Evolutionary conservation across 2,113 vertebrate species (phyloP).

Genomic region (Castor canadensis): DNA sequence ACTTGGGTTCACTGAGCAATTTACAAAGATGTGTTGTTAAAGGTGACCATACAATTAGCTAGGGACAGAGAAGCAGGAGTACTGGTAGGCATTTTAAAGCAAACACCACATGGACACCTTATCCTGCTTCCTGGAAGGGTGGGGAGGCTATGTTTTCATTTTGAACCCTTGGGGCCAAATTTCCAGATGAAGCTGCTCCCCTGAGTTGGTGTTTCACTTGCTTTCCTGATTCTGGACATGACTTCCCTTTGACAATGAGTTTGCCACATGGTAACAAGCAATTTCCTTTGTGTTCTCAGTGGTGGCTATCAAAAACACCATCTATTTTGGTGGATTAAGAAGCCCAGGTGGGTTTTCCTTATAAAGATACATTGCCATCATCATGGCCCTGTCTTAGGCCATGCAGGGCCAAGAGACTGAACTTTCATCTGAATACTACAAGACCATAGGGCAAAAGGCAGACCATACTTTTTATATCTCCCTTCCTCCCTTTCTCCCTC

Average conservation of each 20-base stretch:
- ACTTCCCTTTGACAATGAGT: conserved; percentile 28
- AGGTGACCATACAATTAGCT: neutral
- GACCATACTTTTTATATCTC: too few species aligned
- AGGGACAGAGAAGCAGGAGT: too few species aligned
- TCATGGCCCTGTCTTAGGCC: neutral
- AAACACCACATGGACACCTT: neutral
- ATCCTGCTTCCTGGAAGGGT: conserved; percentile 18
- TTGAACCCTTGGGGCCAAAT: neutral
- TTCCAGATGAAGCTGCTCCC: neutral
- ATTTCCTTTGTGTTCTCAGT: neutral
- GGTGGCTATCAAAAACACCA: neutral
- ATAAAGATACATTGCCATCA: neutral
- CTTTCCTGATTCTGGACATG: conserved; percentile 30
- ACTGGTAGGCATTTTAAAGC: neutral
- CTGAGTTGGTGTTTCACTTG: neutral
- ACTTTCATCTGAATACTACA: neutral
- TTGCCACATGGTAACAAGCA: neutral
- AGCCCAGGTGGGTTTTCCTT: neutral
- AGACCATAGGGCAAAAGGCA: neutral
- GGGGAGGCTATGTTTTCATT: neutral
- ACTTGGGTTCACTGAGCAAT: neutral
- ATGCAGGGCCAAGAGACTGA: neutral
- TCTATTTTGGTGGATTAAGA: neutral
- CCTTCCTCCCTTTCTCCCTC: too few species aligned
- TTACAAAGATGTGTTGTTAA: neutral